phyloP scores from a whole-genome alignment of 2,888 invertebrate species.

The Osmoderma eremita region DNA sequence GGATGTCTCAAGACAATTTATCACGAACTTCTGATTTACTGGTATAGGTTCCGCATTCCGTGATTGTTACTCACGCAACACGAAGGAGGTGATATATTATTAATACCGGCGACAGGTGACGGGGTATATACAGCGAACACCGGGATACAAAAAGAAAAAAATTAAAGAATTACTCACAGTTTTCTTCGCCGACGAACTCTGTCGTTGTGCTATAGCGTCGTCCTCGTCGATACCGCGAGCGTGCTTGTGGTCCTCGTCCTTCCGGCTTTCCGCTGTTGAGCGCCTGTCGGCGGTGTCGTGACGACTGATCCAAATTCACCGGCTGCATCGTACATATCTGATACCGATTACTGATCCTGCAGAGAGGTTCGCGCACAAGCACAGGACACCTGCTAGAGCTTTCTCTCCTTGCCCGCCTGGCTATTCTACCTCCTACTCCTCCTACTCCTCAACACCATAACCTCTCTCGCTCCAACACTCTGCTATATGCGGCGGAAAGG shows the following conservation, averaged over 20 bases:
- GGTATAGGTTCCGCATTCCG: too few species aligned
- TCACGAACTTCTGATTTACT: too few species aligned
- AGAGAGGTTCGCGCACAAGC: slow-evolving; percentile 61
- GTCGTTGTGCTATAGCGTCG: slow-evolving; percentile 4
- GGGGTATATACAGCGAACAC: neutral
- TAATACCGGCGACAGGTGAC: neutral
- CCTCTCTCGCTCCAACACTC: neutral
- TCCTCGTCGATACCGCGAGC: slow-evolving; percentile 4
- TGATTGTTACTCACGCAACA: too few species aligned
- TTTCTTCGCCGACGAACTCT: neutral
- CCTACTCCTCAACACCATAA: slow-evolving; percentile 9
- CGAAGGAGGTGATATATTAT: neutral
- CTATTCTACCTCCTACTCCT: slow-evolving; percentile 23
- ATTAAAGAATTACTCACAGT: slow-evolving; percentile 27
- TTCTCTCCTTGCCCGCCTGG: slow-evolving; percentile 43
- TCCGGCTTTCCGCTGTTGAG: slow-evolving; percentile 31
- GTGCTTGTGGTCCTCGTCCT: slow-evolving; percentile 8
- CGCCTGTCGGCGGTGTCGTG: slow-evolving; percentile 51
- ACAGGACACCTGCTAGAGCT: slow-evolving; percentile 58
- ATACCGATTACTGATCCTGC: slow-evolving; percentile 61
- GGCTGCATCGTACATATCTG: slow-evolving; percentile 61
- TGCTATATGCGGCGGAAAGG: slow-evolving; percentile 8
- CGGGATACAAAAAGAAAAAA: neutral
- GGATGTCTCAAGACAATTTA: too few species aligned
- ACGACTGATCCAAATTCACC: slow-evolving; percentile 57